These are phyloP conservation scores for Okapia johnstoni DNA, from an alignment of 2,113 vertebrate species.

Conservation along the genomic window DNA sequence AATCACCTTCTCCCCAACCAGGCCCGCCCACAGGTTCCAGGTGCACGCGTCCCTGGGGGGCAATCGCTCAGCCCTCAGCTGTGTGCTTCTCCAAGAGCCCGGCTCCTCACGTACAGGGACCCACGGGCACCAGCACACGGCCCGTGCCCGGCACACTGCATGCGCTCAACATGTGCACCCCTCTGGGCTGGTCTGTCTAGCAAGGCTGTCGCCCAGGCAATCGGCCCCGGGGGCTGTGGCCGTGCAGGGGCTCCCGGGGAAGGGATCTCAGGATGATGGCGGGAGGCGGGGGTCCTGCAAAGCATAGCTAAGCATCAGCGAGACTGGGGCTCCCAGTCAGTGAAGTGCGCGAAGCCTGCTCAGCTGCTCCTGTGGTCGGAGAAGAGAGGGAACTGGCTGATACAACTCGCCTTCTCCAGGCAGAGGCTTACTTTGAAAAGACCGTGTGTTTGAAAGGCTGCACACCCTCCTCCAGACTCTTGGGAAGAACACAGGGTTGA, in stretches of 20 bases:
- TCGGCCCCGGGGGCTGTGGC: neutral
- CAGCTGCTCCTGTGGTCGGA: neutral
- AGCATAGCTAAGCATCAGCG: neutral
- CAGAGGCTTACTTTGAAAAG: neutral
- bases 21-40: rapidly evolving
- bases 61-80: rapidly evolving
- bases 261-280: neutral
- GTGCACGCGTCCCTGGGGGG: neutral
- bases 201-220: neutral
- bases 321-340: neutral
- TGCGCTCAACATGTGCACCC: rapidly evolving
- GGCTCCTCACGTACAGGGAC: rapidly evolving
- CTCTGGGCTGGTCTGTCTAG: rapidly evolving
- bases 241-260: neutral
- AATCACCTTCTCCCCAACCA: neutral
- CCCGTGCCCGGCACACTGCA: neutral
- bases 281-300: neutral
- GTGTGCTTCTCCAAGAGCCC: rapidly evolving
- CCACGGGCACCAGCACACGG: rapidly evolving
- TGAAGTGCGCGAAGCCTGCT: neutral
- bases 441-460: neutral
- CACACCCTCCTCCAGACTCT: neutral
- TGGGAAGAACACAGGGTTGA: rapidly evolving
- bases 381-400: neutral
- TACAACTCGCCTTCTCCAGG: neutral